A percentile compares a stretch with the other conserved stretches of the same genome.
Conservation (phyloP, 1,140 invertebrate species). For the Agrilus planipennis region DNA sequence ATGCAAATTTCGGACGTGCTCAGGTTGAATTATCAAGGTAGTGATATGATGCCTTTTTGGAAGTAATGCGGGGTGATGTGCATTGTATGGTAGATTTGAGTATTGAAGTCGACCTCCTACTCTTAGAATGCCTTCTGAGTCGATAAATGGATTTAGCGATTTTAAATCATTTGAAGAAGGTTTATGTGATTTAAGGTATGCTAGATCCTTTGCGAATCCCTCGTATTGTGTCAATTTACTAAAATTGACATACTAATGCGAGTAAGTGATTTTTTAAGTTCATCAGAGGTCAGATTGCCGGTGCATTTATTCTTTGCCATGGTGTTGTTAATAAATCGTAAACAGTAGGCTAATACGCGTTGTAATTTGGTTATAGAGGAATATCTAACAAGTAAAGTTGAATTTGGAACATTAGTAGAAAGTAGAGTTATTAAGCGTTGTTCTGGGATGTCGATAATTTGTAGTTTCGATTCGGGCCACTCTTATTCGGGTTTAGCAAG, state of each 20-base stretch:
- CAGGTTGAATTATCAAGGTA: slow-evolving; percentile 12
- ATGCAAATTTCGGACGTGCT: slow-evolving; percentile 19
- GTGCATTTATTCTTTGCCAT: neutral
- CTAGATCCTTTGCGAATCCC: neutral
- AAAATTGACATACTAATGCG: neutral
- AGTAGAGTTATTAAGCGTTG: no score
- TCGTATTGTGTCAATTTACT: no score
- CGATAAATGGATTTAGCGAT: slow-evolving; percentile 2
- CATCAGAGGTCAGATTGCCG: neutral
- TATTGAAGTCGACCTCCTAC: slow-evolving; percentile 1
- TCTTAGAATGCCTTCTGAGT: slow-evolving; percentile 2
- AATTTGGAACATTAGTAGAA: no score
- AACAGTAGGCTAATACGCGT: neutral
- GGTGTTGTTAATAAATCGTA: neutral
- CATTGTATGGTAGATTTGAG: neutral
- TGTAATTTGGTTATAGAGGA: neutral
- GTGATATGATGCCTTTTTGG: slow-evolving; percentile 12
- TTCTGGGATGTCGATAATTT: no score
- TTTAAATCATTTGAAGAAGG: neutral
- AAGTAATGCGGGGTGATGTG: slow-evolving; percentile 6
- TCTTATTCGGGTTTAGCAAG: no score
- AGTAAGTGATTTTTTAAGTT: neutral
- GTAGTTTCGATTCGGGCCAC: no score
- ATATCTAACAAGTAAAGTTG: no score
- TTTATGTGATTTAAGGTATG: neutral